These are phyloP conservation scores for Drosophila paucipuncta DNA, from an alignment of 2,888 invertebrate species.

Conservation along the genomic window DNA sequence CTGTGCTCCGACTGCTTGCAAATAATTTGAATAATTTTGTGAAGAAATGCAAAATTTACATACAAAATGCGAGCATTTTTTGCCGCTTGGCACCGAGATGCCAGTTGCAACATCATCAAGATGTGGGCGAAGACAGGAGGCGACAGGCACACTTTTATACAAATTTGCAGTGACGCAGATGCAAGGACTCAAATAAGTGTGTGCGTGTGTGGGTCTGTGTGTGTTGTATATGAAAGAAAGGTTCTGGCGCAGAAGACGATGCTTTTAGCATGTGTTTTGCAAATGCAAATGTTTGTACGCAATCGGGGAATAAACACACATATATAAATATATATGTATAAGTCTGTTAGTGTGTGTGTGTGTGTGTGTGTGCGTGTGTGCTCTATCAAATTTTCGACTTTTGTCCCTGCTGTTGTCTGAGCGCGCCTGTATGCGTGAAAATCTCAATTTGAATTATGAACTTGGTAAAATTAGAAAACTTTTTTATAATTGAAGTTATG, in stretches of 20 bases:
- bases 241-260: conserved; percentile 35
- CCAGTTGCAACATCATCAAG: conserved; percentile 25
- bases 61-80: conserved; percentile 56
- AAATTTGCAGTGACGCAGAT: conserved; percentile 25
- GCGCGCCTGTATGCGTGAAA: conserved; percentile 46
- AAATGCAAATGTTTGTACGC: conserved; percentile 76
- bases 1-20: conserved; percentile 31
- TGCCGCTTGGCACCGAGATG: conserved; percentile 20
- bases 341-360: no score
- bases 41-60: conserved; percentile 75
- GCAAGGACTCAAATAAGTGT: conserved; percentile 16
- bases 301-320: conserved; percentile 74
- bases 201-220: conserved; percentile 7
- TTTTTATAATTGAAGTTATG: conserved; percentile 76
- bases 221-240: conserved; percentile 4
- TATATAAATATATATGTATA: neutral
- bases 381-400: conserved; percentile 33
- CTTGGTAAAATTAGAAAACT: conserved; percentile 71
- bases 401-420: conserved; percentile 43
- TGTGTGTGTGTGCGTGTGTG: neutral
- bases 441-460: conserved; percentile 70
- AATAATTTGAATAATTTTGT: conserved; percentile 77
- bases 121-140: neutral
- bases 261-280: conserved; percentile 73
- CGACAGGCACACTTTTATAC: conserved; percentile 37